Base-by-base conservation (phyloP, 2,113 vertebrate genomes). In the Campylomormyrus tamandua region DNA sequence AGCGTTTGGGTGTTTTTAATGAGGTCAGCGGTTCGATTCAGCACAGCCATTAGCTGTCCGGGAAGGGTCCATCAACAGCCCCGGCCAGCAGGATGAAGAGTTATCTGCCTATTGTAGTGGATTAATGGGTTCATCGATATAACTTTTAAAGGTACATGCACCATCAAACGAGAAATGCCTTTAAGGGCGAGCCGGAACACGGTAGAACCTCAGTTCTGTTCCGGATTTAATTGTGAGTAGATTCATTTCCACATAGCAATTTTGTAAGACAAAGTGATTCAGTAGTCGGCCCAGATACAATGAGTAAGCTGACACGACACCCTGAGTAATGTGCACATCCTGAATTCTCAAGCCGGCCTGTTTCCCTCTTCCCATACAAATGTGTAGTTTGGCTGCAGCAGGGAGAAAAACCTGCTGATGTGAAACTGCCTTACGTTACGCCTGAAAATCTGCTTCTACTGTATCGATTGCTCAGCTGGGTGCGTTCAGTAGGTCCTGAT, bases 21-120 rank as follows among this genome's bases (percentile, higher is more conserved):
- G 91, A 90, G 94, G 94, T 95, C 94, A 95, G 93, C 94, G 88
- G 89, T 95, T 95, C 94, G 89, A 93, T 95, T 95, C 87, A 91
- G 91, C 94, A 93, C 93, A 92, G 92, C 92, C 91, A 87, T 94
- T 92, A 93, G 93, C 91, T 90, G 89, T 87, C 92, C 90, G 27
- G 52, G 93, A 94, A 93, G 91, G 92, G 93, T 92, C 92, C 92
- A 90, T 91, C 91, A 83, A 90, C 90, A 87, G 91, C 85, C 92
- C 90, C 42, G 58, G 90, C 90, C 89, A 50, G 90, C 92, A 89
- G 91, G 90, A 88, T 88, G 11, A 83, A 52, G 77, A 92, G 84
- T 90, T 66, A 91, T 93, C 91, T 91, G 89, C 91, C 91, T 91
- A 89, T 91, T 91, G 90, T 89, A 62, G 90, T 39, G 89, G 90